phyloP scores from a whole-genome alignment of 2,888 invertebrate species.

The Aphodius sticticus region DNA sequence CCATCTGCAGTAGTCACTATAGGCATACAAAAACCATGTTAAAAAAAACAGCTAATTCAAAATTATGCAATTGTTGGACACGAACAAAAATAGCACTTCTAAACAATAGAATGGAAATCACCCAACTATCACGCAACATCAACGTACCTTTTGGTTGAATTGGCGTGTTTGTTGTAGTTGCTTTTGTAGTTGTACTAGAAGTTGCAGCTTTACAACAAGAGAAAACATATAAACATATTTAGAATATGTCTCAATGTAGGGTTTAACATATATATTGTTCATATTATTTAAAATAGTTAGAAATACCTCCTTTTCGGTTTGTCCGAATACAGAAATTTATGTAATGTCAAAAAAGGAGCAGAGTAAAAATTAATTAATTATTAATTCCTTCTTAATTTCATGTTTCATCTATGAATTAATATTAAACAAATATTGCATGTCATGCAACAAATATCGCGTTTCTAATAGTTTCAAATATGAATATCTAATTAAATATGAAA shows the following conservation, averaged over 20 bases:
- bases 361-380: no score
- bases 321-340: no score
- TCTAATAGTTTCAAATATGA: background rate
- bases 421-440: no score
- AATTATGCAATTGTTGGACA: background rate
- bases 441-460: background rate
- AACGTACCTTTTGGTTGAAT: conserved; percentile 61
- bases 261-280: background rate
- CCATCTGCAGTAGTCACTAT: conserved; percentile 66
- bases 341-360: no score
- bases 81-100: conserved; percentile 10
- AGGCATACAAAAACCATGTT: conserved; percentile 33
- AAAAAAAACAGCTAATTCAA: background rate
- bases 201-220: conserved; percentile 44
- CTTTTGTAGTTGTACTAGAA: conserved; percentile 47
- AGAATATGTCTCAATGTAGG: background rate
- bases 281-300: background rate
- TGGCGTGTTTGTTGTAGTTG: conserved; percentile 56
- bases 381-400: no score
- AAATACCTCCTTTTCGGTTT: no score
- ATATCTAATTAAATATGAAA: no score
- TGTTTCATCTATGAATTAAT: no score
- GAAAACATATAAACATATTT: conserved; percentile 38
- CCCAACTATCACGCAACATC: conserved; percentile 35
- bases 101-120: conserved; percentile 39